These are phyloP conservation scores for Tinea pellionella DNA, from an alignment of 2,888 invertebrate species.

Conservation along the genomic window DNA sequence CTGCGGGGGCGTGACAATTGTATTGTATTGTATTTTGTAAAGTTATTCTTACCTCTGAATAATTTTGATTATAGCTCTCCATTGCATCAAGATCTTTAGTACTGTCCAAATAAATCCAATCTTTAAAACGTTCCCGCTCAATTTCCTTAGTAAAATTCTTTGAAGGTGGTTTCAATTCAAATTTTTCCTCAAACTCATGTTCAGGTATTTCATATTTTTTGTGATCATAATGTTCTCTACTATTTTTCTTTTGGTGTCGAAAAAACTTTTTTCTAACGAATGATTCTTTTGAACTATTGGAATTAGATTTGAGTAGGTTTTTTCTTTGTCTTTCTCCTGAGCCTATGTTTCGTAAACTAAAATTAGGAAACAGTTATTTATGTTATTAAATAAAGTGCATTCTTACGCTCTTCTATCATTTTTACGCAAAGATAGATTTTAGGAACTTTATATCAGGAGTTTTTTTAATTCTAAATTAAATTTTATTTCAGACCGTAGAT, in stretches of 20 bases:
- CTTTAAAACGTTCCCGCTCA: slow-evolving; percentile 31
- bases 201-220: slow-evolving; percentile 57
- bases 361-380: slow-evolving; percentile 17
- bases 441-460: no score
- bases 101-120: slow-evolving; percentile 57
- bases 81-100: slow-evolving; percentile 49
- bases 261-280: slow-evolving; percentile 45
- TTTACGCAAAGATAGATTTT: no score
- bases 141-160: slow-evolving; percentile 29
- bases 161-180: slow-evolving; percentile 63
- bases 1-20: no score
- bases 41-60: slow-evolving; percentile 36
- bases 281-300: slow-evolving; percentile 21
- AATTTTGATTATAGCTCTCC: slow-evolving; percentile 35
- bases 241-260: slow-evolving; percentile 51
- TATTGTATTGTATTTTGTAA: no score
- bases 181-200: slow-evolving; percentile 71
- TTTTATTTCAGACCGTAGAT: no score
- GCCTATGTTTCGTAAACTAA: slow-evolving; percentile 49
- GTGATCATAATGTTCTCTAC: slow-evolving; percentile 27
- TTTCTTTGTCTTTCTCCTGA: slow-evolving; percentile 37
- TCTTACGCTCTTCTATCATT: no score
- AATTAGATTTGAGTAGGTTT: slow-evolving; percentile 29
- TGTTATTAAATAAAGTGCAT: no score
- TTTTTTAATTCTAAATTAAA: no score